Percentiles rank a stretch among this genome's conserved stretches.
Evolutionary conservation across 1,140 invertebrate species (phyloP).

Genomic region (Bombus confusus): DNA sequence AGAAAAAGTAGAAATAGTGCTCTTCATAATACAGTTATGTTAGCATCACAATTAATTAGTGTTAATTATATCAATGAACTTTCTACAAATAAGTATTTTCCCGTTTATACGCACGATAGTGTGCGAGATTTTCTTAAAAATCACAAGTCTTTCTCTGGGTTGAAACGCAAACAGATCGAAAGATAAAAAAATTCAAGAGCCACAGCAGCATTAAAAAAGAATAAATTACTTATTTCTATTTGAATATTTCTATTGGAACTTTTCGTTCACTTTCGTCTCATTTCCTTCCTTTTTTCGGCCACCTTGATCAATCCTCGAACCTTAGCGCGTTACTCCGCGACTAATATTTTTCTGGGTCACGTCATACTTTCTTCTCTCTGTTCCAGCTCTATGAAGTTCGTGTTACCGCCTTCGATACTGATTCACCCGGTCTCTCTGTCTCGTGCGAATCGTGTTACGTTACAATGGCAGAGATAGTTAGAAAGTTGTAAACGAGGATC

Average conservation of each 20-base stretch:
- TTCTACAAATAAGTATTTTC: too few species aligned
- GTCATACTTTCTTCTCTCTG: constrained; percentile 43
- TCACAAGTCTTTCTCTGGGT: background rate
- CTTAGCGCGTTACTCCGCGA: constrained; percentile 3
- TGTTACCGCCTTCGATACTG: constrained; percentile 24
- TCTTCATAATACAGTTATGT: too few species aligned
- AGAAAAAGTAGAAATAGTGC: too few species aligned
- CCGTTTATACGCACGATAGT: too few species aligned
- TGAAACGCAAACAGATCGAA: too few species aligned
- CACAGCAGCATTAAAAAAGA: background rate
- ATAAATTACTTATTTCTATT: background rate
- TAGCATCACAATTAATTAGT: too few species aligned
- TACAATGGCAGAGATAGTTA: constrained; percentile 14
- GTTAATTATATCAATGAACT: too few species aligned
- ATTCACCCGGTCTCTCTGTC: constrained; percentile 9
- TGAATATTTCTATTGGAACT: background rate
- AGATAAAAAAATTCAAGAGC: background rate
- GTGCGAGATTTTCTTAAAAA: too few species aligned
- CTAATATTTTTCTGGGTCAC: constrained; percentile 44
- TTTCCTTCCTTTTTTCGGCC: background rate
- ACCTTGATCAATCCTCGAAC: constrained; percentile 38
- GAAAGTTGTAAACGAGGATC: constrained; percentile 20
- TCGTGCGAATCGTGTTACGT: constrained; percentile 38
- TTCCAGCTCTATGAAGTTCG: background rate
- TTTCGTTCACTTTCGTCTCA: background rate